Evolutionary conservation across 23 tunicate species (phyloP), one percentile per base, ranked within the genome.

Genomic region (Botrylloides violaceus): DNA sequence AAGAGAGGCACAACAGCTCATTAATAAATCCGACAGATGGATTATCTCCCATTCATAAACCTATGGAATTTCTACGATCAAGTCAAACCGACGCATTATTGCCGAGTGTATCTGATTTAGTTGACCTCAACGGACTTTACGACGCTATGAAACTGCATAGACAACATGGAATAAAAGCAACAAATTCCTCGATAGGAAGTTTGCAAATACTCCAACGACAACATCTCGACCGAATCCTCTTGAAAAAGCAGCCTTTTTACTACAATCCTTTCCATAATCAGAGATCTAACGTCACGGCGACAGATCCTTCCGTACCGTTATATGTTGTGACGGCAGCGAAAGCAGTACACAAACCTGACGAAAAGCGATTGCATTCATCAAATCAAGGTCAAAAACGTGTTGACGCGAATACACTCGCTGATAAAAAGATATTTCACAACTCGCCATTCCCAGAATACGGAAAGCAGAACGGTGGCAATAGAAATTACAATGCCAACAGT

Each of bases 311-410:
- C 22, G 75, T 84, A 12, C 86, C 86, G 25, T 58, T 87, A 62
- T 87, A 87, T 39, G 77, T 87, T 22, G 95, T 87, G 25, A 87
- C 95, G 35, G 86, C 83, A 0, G 95, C 77, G 6, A 76, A 76
- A 58, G 63, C 85, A 18, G 26, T 72, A 60, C 60, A 39, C 58
- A 43, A 68, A 31, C 70, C 70, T 7, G 4, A 4, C 12, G 33
- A 63, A 31, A 63, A 63, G 33, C 35, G 36, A 26, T 3, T 19
- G 33, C 32, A 63, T 4, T 4, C 6, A 3, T 3, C 34, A 4
- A 28, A 15, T 12, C 70, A 4, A 28, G 12, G 35, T 3, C 70
- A 26, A 20, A 68, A 68, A 36, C 27, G 37, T 21, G 48, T 18
- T 18, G 18, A 20, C 22, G 32, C 19, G 30, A 29, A 24, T n/a